phyloP scores from a whole-genome alignment of 2,888 invertebrate genomes.

The Nebria brevicollis region DNA sequence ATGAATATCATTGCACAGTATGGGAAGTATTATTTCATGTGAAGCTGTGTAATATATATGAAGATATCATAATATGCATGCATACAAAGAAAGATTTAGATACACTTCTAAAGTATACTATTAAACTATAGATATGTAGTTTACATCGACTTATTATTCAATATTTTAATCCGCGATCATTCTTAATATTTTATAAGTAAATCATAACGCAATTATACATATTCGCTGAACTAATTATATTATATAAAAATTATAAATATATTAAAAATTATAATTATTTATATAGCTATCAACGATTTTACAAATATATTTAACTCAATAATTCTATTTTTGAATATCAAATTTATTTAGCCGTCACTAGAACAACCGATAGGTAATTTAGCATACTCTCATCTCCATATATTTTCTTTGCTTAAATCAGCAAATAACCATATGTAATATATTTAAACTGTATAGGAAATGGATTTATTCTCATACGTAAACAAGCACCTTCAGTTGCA shows the following conservation, averaged over 20 bases:
- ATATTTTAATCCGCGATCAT: too few relatives aligned
- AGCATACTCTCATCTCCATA: not conserved
- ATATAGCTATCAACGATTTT: too few relatives aligned
- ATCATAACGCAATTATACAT: too few relatives aligned
- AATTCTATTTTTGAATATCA: not conserved
- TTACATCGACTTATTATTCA: too few relatives aligned
- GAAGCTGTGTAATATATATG: not conserved
- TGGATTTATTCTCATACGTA: not conserved
- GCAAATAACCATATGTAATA: not conserved
- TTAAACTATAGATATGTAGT: too few relatives aligned
- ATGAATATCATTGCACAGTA: not conserved
- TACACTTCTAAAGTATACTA: too few relatives aligned
- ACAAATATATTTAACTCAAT: not conserved
- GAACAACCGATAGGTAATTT: not conserved
- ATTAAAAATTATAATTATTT: too few relatives aligned
- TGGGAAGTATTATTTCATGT: not conserved
- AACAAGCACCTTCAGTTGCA: not conserved
- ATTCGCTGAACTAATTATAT: too few relatives aligned
- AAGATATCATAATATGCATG: not conserved
- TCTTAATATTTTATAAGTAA: too few relatives aligned
- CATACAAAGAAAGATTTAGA: too few relatives aligned
- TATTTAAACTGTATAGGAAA: not conserved
- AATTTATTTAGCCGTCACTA: not conserved
- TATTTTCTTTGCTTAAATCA: conserved; percentile 4
- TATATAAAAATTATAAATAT: too few relatives aligned